Percentiles rank a stretch among this genome's conserved stretches.
These are phyloP conservation scores for Timema cristinae DNA, from an alignment of 2,888 invertebrate genomes.

Conservation along the genomic window DNA sequence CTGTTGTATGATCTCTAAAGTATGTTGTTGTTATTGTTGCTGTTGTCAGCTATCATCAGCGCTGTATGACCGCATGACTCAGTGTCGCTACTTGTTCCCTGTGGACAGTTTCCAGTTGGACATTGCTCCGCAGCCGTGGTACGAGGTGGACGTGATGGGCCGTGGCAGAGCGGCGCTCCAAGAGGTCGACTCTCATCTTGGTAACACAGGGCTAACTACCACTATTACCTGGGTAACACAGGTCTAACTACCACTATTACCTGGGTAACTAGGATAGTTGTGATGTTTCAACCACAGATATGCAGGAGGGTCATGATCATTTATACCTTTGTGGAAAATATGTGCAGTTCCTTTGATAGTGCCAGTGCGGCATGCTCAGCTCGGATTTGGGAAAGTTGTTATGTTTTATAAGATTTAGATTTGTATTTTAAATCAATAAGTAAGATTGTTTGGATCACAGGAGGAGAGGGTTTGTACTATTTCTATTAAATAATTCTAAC, in stretches of 20 bases:
- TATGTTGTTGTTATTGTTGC: conserved; percentile 14
- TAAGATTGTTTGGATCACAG: conserved; percentile 17
- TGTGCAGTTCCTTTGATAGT: no score
- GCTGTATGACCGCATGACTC: conserved; percentile 92
- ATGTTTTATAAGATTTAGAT: conserved; percentile 3
- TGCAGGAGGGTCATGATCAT: no score
- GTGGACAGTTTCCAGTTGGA: conserved; percentile 54
- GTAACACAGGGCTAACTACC: conserved; percentile 42
- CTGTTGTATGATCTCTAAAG: conserved; percentile 24
- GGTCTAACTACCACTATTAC: no score
- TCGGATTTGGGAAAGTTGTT: neutral
- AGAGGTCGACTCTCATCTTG: conserved; percentile 71
- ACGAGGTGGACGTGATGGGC: conserved; percentile 75
- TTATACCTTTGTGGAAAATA: no score
- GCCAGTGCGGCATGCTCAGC: no score
- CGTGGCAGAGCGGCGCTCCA: conserved; percentile 76
- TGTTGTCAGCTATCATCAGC: conserved; percentile 49
- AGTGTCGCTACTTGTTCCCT: conserved; percentile 74
- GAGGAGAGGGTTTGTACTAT: conserved; percentile 6
- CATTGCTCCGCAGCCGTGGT: conserved; percentile 64
- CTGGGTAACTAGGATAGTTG: no score
- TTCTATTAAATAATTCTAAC: neutral
- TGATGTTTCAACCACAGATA: no score
- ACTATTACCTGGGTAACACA: no score
- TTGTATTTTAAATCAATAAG: neutral